phyloP scores from a whole-genome alignment of 2,888 invertebrate species.

The Rugalucina vietnamica region DNA sequence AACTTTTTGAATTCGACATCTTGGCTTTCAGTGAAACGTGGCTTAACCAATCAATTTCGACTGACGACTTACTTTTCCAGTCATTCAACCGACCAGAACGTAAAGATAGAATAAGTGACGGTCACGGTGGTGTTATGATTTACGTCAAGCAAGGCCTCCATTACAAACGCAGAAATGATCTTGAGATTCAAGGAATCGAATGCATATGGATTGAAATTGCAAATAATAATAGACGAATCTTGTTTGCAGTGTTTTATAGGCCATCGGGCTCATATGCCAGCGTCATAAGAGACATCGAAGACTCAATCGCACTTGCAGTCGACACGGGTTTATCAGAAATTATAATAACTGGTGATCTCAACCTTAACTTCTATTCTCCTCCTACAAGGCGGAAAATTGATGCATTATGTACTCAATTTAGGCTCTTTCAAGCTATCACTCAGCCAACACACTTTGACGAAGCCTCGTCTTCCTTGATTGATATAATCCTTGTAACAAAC shows the following conservation, averaged over 20 bases:
- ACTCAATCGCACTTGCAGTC: too few species aligned
- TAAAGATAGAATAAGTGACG: conserved; percentile 8
- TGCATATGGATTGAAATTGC: conserved; percentile 39
- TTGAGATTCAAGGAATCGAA: background rate
- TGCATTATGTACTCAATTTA: background rate
- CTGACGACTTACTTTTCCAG: background rate
- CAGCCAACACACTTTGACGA: background rate
- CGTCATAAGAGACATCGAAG: too few species aligned
- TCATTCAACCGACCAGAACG: background rate
- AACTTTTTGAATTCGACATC: too few species aligned
- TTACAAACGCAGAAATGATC: conserved; percentile 15
- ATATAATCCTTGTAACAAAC: background rate
- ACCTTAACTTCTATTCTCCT: background rate
- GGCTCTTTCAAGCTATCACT: background rate
- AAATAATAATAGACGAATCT: too few species aligned
- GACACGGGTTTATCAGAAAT: background rate
- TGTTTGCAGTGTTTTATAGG: too few species aligned
- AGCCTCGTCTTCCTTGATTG: background rate
- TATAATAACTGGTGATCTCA: background rate
- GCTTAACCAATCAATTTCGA: background rate
- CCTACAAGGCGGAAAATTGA: background rate
- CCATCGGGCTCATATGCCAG: too few species aligned
- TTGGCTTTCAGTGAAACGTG: conserved; percentile 17
- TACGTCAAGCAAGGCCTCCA: conserved; percentile 16
- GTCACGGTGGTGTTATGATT: conserved; percentile 31